phyloP scores from a whole-genome alignment of 1,140 invertebrate genomes.

The Cheumatopsyche charites region DNA sequence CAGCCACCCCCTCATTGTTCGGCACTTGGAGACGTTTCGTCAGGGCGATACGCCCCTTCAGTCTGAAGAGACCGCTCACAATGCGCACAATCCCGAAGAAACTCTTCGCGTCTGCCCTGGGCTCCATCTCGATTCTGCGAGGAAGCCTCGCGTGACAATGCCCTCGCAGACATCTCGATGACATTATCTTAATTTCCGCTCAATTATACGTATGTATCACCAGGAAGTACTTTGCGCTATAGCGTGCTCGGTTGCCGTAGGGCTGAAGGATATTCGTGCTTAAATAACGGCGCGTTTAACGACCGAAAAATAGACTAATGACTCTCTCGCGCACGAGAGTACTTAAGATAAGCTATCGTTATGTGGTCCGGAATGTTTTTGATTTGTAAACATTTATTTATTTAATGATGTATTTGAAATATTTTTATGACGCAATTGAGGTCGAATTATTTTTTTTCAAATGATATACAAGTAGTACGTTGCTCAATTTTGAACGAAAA shows the following conservation, averaged over 20 bases:
- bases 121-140: neutral
- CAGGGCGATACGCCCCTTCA: neutral
- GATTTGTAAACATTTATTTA: too few relatives aligned
- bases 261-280: neutral
- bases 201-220: slow-evolving; percentile 1
- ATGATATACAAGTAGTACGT: too few relatives aligned
- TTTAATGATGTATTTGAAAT: too few relatives aligned
- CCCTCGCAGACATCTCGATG: neutral
- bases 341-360: too few relatives aligned
- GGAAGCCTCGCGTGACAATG: slow-evolving; percentile 4
- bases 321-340: neutral
- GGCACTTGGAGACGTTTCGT: slow-evolving; percentile 32
- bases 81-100: neutral
- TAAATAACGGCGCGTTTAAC: slow-evolving; percentile 15
- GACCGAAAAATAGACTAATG: neutral
- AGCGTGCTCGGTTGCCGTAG: neutral
- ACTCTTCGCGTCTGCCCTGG: neutral
- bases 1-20: slow-evolving; percentile 35
- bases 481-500: too few relatives aligned
- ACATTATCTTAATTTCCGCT: slow-evolving; percentile 21
- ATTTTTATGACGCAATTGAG: too few relatives aligned
- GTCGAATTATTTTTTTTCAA: too few relatives aligned
- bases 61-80: neutral
- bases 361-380: too few relatives aligned
- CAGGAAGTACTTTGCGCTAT: neutral